phyloP scores from a whole-genome alignment of 1,140 invertebrate genomes.

The Manduca sexta region DNA sequence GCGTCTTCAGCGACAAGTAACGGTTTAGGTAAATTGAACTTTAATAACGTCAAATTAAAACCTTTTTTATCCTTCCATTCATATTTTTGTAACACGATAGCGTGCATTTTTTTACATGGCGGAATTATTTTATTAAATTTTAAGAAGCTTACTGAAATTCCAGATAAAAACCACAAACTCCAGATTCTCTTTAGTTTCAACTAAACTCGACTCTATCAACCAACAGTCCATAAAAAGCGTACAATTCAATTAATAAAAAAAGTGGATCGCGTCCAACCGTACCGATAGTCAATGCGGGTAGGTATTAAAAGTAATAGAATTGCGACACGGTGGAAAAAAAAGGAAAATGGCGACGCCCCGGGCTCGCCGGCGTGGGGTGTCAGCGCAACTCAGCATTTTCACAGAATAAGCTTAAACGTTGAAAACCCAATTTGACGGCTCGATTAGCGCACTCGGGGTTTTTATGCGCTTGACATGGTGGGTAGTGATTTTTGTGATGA shows the following conservation, averaged over 20 bases:
- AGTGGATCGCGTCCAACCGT: slow-evolving; percentile 15
- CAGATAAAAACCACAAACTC: too few relatives aligned
- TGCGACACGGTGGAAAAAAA: slow-evolving; percentile 24
- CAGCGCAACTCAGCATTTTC: slow-evolving; percentile 47
- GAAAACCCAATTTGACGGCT: slow-evolving; percentile 62
- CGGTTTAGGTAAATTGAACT: too few relatives aligned
- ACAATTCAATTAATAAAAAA: slow-evolving; percentile 21
- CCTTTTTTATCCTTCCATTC: too few relatives aligned
- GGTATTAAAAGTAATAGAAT: slow-evolving; percentile 32
- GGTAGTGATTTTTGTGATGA: too few relatives aligned
- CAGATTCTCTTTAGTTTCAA: too few relatives aligned
- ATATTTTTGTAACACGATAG: too few relatives aligned
- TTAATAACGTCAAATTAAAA: too few relatives aligned
- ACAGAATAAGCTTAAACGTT: slow-evolving; percentile 44
- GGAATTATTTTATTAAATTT: too few relatives aligned
- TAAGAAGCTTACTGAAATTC: too few relatives aligned
- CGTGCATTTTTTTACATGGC: too few relatives aligned
- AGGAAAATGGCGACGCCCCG: slow-evolving; percentile 32
- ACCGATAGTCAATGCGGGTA: slow-evolving; percentile 17
- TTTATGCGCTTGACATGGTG: slow-evolving; percentile 28
- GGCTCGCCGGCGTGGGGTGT: slow-evolving; percentile 25
- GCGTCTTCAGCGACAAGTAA: too few relatives aligned
- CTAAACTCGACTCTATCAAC: slow-evolving; percentile 4
- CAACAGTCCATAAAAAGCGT: slow-evolving; percentile 7
- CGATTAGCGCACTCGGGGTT: slow-evolving; percentile 45